These are phyloP conservation scores for Lasioglossum leucozonium DNA, from an alignment of 2,888 invertebrate species.

Conservation along the genomic window DNA sequence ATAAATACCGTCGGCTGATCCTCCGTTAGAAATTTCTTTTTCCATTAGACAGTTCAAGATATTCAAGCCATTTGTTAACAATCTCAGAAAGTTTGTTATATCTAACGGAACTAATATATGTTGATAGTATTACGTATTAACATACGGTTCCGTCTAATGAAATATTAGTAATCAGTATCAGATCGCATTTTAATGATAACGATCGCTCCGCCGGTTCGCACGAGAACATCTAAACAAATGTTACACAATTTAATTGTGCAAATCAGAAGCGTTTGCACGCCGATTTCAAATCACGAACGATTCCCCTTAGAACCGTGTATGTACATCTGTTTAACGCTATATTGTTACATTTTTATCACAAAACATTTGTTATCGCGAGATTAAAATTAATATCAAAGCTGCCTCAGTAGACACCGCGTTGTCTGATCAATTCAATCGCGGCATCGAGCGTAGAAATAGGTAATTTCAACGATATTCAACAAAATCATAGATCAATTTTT, in stretches of 20 bases:
- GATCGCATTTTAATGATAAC: background rate
- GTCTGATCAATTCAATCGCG: background rate
- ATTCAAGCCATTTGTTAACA: background rate
- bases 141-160: background rate
- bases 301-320: background rate
- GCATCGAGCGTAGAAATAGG: background rate
- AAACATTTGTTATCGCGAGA: background rate
- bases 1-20: background rate
- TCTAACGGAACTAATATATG: background rate
- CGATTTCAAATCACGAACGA: background rate
- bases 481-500: background rate
- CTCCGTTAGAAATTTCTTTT: background rate
- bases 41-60: no score
- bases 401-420: background rate
- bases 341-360: background rate
- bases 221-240: background rate
- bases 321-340: background rate
- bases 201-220: background rate
- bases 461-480: background rate
- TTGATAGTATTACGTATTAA: background rate
- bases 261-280: background rate
- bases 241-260: background rate
- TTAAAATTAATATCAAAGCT: background rate
- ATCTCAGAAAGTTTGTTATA: background rate
- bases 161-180: background rate